Evolutionary conservation across 2,113 vertebrate genomes (phyloP).

Genomic region (Cichladusa arquata): DNA sequence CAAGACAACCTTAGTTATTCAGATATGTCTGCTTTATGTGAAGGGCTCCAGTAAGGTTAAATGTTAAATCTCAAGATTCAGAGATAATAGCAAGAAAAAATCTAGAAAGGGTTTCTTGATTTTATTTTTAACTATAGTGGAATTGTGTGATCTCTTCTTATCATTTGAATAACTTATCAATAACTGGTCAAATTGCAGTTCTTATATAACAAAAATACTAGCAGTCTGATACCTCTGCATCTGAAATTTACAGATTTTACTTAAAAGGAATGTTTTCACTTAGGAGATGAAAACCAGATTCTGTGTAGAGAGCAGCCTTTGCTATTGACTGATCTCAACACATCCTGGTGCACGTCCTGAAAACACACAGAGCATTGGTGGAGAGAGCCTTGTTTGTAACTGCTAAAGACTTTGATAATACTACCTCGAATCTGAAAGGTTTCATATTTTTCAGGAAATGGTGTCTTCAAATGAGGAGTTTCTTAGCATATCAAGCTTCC

Average conservation of each 20-base stretch:
- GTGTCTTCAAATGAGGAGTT: background rate
- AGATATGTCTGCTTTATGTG: background rate
- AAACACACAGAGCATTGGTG: fast-evolving
- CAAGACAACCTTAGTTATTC: background rate
- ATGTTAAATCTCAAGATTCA: background rate
- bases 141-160: background rate
- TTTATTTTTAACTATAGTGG: background rate
- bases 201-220: background rate
- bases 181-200: background rate
- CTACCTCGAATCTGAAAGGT: background rate
- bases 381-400: background rate
- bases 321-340: background rate
- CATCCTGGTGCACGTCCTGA: background rate
- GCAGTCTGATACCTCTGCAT: background rate
- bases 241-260: background rate
- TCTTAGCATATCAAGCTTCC: background rate
- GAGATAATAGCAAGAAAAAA: background rate
- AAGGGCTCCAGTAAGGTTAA: background rate
- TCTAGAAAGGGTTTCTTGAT: background rate
- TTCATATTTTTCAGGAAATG: background rate
- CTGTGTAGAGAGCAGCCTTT: background rate
- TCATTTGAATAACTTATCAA: background rate
- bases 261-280: background rate
- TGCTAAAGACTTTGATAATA: background rate
- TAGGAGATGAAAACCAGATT: background rate